Percentiles rank a stretch among this genome's conserved stretches.
Conservation (phyloP, 2,888 invertebrate genomes). For the Eurois occulta region DNA sequence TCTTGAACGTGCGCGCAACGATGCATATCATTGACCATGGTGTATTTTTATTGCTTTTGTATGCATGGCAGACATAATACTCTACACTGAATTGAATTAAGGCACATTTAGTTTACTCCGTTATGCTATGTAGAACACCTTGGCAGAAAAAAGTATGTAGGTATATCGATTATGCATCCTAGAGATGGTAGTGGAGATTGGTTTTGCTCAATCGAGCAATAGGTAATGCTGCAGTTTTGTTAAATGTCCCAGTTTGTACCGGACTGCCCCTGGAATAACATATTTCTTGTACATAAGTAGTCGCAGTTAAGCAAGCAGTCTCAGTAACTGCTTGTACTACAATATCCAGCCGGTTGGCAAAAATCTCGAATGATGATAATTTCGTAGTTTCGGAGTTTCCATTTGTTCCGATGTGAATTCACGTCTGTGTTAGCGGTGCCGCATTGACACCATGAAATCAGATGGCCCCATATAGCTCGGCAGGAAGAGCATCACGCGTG, state of each 20-base stretch:
- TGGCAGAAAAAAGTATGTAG: slow-evolving; percentile 10
- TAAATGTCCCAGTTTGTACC: background rate
- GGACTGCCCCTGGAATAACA: background rate
- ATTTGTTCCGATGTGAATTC: slow-evolving; percentile 38
- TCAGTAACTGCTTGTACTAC: background rate
- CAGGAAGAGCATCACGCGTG: slow-evolving; percentile 85
- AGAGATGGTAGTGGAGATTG: background rate
- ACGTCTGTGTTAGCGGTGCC: slow-evolving; percentile 44
- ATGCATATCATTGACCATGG: slow-evolving; percentile 71
- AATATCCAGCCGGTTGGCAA: background rate
- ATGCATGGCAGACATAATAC: slow-evolving; percentile 61
- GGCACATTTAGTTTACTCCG: slow-evolving; percentile 41
- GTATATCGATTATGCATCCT: slow-evolving; percentile 1
- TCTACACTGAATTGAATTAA: slow-evolving; percentile 48
- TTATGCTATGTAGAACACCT: slow-evolving; percentile 42
- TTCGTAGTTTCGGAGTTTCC: slow-evolving; percentile 27
- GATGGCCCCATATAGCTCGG: slow-evolving; percentile 80
- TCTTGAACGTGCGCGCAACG: slow-evolving; percentile 73
- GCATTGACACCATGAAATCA: slow-evolving; percentile 78
- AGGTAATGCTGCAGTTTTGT: slow-evolving; percentile 13
- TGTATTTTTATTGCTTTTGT: slow-evolving; percentile 62
- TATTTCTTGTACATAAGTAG: background rate
- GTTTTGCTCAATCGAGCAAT: slow-evolving; percentile 6
- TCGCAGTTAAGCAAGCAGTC: background rate
- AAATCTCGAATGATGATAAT: slow-evolving; percentile 34